Evolutionary conservation across 2,113 vertebrate species (phyloP), one percentile per base, ranked within the genome.

Genomic region (Aplodontia rufa): DNA sequence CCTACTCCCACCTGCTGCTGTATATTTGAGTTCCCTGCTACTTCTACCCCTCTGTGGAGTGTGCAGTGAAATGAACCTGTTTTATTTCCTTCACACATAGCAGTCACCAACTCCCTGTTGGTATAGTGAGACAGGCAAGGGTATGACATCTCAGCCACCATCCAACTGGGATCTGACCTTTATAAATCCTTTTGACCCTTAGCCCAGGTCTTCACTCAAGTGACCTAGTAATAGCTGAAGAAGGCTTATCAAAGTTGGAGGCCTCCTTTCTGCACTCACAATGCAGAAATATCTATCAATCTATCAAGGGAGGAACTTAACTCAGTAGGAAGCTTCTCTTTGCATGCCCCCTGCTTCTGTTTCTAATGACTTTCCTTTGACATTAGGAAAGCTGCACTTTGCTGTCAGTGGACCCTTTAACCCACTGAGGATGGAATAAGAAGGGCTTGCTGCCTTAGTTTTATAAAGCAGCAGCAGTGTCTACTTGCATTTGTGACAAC

Each of bases 1-100:
- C 45, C 66, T 93, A 58, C n/a, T 95, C 90, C 90, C 90, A 95
- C 92, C 66, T 97, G 72, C 95, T 97, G 93, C 87, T 60, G 51
- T 86, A 13, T 92, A 90, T 93, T 83, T 87, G 62, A 95, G 68
- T 92, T 92, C 32, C 76, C 91, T 88, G 78, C 53, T 92, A 94
- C 81, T 95, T 96, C 53, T 78, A 53, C 49, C 53, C 28, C 68
- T 96, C 81, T 94, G 88, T 94, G 90, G 92, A 97, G 51, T 88
- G 85, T 96, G 60, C 68, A 88, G 76, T 53, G 72, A 86, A 97
- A 96, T 88, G 88, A 96, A 88, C 82, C 68, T 94, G 49, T 90
- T 96, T 96, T 85, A 94, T 96, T 96, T 95, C 86, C 49, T 40
- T 91, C 64, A 47, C 3, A 58, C 92, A 82, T 81, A 96, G 85